A percentile compares a stretch with the other conserved stretches of the same genome.
Conservation (phyloP, 2,797 vertebrate genomes). For the Clarias fuscus region DNA sequence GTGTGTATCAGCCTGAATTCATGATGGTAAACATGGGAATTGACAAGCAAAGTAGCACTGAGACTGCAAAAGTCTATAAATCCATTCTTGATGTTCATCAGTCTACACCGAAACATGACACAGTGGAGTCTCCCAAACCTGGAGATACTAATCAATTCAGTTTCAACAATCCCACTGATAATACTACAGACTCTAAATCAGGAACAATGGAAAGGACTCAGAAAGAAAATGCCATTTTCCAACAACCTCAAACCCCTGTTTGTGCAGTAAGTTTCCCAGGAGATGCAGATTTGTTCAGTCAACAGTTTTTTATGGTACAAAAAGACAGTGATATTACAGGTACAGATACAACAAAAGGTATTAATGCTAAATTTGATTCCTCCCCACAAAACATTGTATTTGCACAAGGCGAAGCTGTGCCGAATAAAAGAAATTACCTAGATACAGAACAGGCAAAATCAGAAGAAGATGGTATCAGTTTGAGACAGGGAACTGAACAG, state of each 20-base stretch:
- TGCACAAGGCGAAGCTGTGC: not conserved
- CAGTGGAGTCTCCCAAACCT: not conserved
- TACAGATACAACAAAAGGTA: not conserved
- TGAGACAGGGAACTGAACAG: not conserved
- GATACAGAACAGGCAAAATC: not conserved
- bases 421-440: not conserved
- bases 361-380: not conserved
- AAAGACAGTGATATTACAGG: not conserved
- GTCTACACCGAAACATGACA: not conserved
- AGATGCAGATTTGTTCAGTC: not conserved
- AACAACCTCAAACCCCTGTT: not conserved
- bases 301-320: not conserved
- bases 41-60: not conserved
- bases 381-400: not conserved
- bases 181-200: conserved; percentile 9
- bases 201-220: not conserved
- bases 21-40: not conserved
- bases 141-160: not conserved
- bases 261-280: not conserved
- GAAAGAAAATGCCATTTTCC: not conserved
- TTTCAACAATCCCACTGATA: not conserved
- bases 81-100: conserved; percentile 39
- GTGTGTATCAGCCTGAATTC: not conserved
- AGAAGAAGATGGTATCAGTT: not conserved
- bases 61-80: conserved; percentile 25